Percentiles rank a stretch among this genome's conserved stretches.
These are phyloP conservation scores for Centropyge bicolor DNA, from an alignment of 2,797 vertebrate species.

Conservation along the genomic window DNA sequence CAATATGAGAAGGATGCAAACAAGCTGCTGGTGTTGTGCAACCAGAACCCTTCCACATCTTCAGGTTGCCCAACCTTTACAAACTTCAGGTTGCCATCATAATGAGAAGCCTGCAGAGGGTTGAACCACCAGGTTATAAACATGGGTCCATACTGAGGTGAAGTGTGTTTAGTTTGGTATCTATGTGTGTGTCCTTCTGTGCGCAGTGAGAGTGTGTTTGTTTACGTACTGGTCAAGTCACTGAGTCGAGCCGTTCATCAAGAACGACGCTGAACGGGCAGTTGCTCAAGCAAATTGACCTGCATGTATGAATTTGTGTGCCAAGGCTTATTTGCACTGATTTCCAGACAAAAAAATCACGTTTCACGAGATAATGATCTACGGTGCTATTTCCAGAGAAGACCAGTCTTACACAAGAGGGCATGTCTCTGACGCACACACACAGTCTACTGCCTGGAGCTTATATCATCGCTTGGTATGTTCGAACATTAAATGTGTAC, in stretches of 20 bases:
- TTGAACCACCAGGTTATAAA: background rate
- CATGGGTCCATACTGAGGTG: background rate
- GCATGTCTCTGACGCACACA: slow-evolving; percentile 10
- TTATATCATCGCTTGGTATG: background rate
- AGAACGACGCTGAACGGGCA: background rate
- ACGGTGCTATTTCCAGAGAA: slow-evolving; percentile 29
- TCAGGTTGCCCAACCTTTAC: background rate
- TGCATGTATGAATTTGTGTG: background rate
- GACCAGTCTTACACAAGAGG: slow-evolving; percentile 15
- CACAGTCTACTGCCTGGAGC: background rate
- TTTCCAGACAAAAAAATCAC: background rate
- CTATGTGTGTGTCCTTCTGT: background rate
- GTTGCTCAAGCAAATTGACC: background rate
- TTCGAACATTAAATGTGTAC: background rate
- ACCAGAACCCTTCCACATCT: background rate
- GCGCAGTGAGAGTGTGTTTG: background rate
- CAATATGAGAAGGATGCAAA: background rate
- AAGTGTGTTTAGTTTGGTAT: background rate
- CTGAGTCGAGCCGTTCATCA: background rate
- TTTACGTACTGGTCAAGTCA: background rate
- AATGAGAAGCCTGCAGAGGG: background rate
- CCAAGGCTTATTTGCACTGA: background rate
- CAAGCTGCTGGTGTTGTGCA: background rate
- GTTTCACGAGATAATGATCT: slow-evolving; percentile 28
- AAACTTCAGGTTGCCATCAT: background rate